Percentiles rank a stretch among this genome's conserved stretches.
These are phyloP conservation scores for Drosophila maculinotata DNA, from an alignment of 2,888 invertebrate species.

Conservation along the genomic window DNA sequence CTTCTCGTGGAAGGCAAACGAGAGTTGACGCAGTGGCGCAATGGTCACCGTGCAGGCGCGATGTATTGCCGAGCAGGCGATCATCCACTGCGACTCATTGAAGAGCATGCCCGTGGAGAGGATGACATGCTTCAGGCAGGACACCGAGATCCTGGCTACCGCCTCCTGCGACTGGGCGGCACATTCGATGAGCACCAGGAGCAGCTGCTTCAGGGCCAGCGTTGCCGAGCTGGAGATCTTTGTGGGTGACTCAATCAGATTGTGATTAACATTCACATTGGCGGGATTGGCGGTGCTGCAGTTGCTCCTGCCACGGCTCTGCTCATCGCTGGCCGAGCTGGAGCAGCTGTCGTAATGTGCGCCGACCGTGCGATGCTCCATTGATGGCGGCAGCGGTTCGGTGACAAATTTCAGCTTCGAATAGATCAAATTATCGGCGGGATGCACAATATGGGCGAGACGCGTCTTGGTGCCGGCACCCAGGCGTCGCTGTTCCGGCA, in stretches of 20 bases:
- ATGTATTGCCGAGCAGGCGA: slow-evolving; percentile 92
- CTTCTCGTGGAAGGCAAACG: slow-evolving; percentile 94
- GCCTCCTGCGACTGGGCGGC: slow-evolving; percentile 95
- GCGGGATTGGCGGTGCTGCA: slow-evolving; percentile 30
- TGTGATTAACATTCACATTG: slow-evolving; percentile 46
- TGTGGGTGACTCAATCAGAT: slow-evolving; percentile 84
- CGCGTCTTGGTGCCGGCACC: slow-evolving; percentile 72
- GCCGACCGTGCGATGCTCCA: too few relatives aligned
- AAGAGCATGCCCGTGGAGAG: slow-evolving; percentile 93
- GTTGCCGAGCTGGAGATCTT: slow-evolving; percentile 88
- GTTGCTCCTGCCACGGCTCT: slow-evolving; percentile 21
- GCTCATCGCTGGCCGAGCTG: slow-evolving; percentile 51
- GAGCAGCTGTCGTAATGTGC: slow-evolving; percentile 62
- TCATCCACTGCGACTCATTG: slow-evolving; percentile 94
- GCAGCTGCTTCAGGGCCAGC: slow-evolving; percentile 93
- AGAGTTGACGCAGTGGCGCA: slow-evolving; percentile 94
- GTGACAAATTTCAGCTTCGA: slow-evolving; percentile 84
- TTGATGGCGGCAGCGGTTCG: slow-evolving; percentile 68
- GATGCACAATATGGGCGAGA: slow-evolving; percentile 83
- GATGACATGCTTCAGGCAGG: slow-evolving; percentile 94
- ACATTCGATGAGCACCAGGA: slow-evolving; percentile 95
- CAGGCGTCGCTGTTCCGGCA: slow-evolving; percentile 79
- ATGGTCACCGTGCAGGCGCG: slow-evolving; percentile 94
- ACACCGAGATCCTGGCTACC: slow-evolving; percentile 95
- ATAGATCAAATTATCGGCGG: slow-evolving; percentile 83